Percentiles rank a stretch among this genome's conserved stretches.
phyloP scores from a whole-genome alignment of 2,888 invertebrate genomes.

The Xylophagus ater region DNA sequence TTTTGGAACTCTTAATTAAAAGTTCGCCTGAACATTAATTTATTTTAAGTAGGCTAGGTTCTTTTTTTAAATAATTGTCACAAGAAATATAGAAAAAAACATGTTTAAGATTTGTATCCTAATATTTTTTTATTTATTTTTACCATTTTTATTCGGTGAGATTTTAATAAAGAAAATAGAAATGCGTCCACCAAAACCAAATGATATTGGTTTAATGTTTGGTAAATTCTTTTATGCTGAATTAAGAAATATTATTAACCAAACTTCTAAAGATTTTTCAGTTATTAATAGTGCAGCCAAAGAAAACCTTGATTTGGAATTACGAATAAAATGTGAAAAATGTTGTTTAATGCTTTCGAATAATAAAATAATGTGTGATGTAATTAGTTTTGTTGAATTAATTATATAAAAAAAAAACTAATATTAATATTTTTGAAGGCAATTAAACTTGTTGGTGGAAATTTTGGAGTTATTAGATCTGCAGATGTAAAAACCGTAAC shows the following conservation, averaged over 20 bases:
- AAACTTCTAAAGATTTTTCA: conserved; percentile 25
- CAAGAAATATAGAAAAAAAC: too few species aligned
- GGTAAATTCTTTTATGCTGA: conserved; percentile 20
- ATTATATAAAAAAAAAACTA: not conserved
- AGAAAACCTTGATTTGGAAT: conserved; percentile 23
- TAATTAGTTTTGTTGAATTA: conserved; percentile 9
- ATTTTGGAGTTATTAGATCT: conserved; percentile 29
- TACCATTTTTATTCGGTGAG: not conserved
- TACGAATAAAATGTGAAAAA: conserved; percentile 22
- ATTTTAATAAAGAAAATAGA: conserved; percentile 20
- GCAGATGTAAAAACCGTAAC: conserved; percentile 26
- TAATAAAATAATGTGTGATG: conserved; percentile 16
- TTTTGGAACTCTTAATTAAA: too few species aligned
- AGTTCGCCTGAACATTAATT: too few species aligned
- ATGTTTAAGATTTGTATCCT: too few species aligned
- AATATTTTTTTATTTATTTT: too few species aligned
- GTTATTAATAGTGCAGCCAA: conserved; percentile 21
- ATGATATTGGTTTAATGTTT: conserved; percentile 32
- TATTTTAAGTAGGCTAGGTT: too few species aligned
- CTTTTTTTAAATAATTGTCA: too few species aligned
- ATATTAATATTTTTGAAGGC: conserved; percentile 17
- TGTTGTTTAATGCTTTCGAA: conserved; percentile 25
- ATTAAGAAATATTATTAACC: not conserved
- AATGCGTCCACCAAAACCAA: conserved; percentile 27
- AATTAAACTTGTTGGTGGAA: conserved; percentile 29